Evolutionary conservation across 1,140 invertebrate species (phyloP), one percentile per base, ranked within the genome.

Genomic region (Sarcophaga bullata): DNA sequence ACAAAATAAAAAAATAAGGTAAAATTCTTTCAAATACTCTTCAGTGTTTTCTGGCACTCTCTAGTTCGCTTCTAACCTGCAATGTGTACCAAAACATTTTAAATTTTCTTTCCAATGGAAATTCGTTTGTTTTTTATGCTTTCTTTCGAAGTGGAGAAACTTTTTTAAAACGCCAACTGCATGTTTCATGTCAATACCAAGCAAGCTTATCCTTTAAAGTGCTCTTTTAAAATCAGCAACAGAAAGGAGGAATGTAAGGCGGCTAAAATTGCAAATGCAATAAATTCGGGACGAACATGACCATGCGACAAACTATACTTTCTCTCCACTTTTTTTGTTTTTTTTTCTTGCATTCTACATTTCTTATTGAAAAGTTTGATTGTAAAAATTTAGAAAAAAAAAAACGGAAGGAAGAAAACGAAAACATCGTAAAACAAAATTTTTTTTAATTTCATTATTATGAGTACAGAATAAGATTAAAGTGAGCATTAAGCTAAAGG

Each of bases 231-330:
- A 15, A 15, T 58, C n/a, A 15, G 13, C 52, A 58, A 58, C 52
- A 58, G n/a, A 15, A 58, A 58, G 52, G 52, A 58, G 8, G n/a
- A 58, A 58, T n/a, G n/a, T 13, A 15, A 58, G 3, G n/a, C n/a
- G n/a, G n/a, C n/a, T n/a, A n/a, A n/a, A 58, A 7, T 58, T 58
- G 54, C 1, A 37, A 37, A 58, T n/a, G 54, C 54, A 58, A 58
- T 58, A 58, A 58, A 58, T 58, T 13, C 54, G n/a, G 54, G 13
- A n/a, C 54, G n/a, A 58, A n/a, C 54, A n/a, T 58, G 54, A 58
- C 54, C 54, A n/a, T 15, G 54, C 15, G 54, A n/a, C 13, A 58
- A 58, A n/a, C 11, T 15, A 6, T 4, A 58, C 54, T 58, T 37
- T 37, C 25, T 37, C 4, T 37, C 4, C 4, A 2, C 1, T 4